Conservation (phyloP, 64 coral and sea anemone species). For the Acropora yongei region DNA sequence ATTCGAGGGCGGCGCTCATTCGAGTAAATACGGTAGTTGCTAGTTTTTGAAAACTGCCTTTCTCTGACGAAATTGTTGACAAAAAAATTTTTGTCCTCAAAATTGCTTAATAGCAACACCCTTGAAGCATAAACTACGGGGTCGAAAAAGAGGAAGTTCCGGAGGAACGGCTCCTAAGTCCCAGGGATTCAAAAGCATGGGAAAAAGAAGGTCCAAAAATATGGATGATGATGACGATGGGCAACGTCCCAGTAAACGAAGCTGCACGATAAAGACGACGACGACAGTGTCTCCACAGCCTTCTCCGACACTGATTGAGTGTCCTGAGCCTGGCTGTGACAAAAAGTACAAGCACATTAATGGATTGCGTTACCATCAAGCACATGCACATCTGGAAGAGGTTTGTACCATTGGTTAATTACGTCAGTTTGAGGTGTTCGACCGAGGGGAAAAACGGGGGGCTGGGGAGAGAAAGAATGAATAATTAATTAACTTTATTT, state of each 20-base stretch:
- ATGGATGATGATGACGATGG: constrained; percentile 93
- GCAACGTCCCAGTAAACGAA: constrained; percentile 81
- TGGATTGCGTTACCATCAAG: constrained; percentile 96
- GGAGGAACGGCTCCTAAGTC: constrained; percentile 55
- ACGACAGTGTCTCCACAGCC: constrained; percentile 80
- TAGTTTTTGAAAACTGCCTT: not conserved
- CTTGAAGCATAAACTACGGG: constrained; percentile 90
- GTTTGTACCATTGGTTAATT: constrained; percentile 4
- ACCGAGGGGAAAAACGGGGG: too few relatives aligned
- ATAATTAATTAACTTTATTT: too few relatives aligned
- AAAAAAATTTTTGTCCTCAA: not conserved
- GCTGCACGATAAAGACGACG: constrained; percentile 86
- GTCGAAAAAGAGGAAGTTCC: constrained; percentile 66
- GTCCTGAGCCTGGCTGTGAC: constrained; percentile 93
- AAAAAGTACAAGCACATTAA: constrained; percentile 99
- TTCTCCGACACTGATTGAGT: constrained; percentile 93
- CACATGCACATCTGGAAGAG: constrained; percentile 96
- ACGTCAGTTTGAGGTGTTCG: too few relatives aligned
- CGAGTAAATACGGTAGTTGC: too few relatives aligned
- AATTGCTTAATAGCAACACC: constrained; percentile 52
- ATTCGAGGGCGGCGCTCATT: too few relatives aligned
- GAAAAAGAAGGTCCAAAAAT: constrained; percentile 76
- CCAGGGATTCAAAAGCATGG: constrained; percentile 53
- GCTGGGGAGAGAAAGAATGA: too few relatives aligned
- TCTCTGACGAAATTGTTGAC: not conserved